Percentiles rank a stretch among this genome's conserved stretches.
Conservation (phyloP, 2,888 invertebrate species). For the Sminthurides aquaticus region DNA sequence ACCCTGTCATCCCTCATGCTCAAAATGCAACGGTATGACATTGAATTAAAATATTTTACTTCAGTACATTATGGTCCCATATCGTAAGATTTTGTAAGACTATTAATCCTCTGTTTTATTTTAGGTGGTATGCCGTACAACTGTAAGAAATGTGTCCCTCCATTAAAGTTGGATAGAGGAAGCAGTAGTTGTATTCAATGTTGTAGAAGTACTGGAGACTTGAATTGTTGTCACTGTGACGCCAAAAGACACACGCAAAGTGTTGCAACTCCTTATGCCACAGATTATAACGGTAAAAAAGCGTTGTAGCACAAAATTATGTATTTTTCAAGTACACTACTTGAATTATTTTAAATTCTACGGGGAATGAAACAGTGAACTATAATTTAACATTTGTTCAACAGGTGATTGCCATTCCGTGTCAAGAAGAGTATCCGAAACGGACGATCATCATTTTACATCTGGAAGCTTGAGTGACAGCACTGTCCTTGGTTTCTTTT, state of each 20-base stretch:
- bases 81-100: constrained; percentile 4
- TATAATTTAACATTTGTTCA: constrained; percentile 6
- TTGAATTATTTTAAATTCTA: background rate
- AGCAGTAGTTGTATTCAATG: constrained; percentile 71
- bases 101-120: no score
- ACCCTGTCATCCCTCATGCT: constrained; percentile 82
- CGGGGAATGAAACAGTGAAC: background rate
- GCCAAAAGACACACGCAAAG: constrained; percentile 31
- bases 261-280: constrained; percentile 19
- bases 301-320: background rate
- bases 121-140: constrained; percentile 54
- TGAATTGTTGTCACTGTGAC: constrained; percentile 64
- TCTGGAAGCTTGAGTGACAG: constrained; percentile 31
- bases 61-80: background rate
- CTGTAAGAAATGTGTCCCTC: constrained; percentile 60
- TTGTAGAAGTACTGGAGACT: constrained; percentile 54
- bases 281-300: constrained; percentile 30
- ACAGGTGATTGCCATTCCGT: constrained; percentile 39
- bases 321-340: background rate
- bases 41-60: background rate
- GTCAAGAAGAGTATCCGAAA: constrained; percentile 38
- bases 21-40: constrained; percentile 68
- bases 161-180: constrained; percentile 60
- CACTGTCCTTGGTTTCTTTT: constrained; percentile 35
- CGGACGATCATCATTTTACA: constrained; percentile 30